Evolutionary conservation across 2,888 invertebrate species (phyloP).

Genomic region (Drosophila antonietae): DNA sequence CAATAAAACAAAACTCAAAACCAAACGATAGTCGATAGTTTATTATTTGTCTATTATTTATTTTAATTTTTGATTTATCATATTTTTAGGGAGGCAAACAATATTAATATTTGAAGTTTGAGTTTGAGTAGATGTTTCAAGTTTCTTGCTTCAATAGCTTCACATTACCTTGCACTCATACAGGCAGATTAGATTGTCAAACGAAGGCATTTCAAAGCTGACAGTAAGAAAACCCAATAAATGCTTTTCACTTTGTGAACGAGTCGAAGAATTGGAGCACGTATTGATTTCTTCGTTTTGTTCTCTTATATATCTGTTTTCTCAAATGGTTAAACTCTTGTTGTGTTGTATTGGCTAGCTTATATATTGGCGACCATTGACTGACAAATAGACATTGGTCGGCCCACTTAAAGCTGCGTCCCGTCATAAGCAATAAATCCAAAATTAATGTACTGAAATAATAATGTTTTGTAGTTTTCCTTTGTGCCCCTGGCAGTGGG

Average conservation of each 20-base stretch:
- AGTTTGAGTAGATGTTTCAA: no score
- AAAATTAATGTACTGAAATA: slow-evolving; percentile 73
- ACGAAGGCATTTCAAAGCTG: no score
- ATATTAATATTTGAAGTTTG: no score
- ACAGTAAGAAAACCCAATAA: background rate
- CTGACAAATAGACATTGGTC: slow-evolving; percentile 46
- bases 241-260: background rate
- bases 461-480: slow-evolving; percentile 64
- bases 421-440: slow-evolving; percentile 72
- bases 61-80: no score
- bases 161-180: no score
- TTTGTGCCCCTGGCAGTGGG: slow-evolving; percentile 9
- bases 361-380: slow-evolving; percentile 47
- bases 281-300: slow-evolving; percentile 1
- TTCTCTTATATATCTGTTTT: background rate
- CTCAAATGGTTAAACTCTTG: no score
- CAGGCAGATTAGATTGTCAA: no score
- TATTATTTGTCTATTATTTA: no score
- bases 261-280: background rate
- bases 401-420: slow-evolving; percentile 9
- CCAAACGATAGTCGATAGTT: no score
- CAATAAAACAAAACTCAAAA: no score
- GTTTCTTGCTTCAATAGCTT: no score
- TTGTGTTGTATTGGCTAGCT: slow-evolving; percentile 18
- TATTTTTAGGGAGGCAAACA: no score